These are phyloP conservation scores for Sebastes trivittatus DNA, from an alignment of 2,797 vertebrate genomes.

Conservation along the genomic window DNA sequence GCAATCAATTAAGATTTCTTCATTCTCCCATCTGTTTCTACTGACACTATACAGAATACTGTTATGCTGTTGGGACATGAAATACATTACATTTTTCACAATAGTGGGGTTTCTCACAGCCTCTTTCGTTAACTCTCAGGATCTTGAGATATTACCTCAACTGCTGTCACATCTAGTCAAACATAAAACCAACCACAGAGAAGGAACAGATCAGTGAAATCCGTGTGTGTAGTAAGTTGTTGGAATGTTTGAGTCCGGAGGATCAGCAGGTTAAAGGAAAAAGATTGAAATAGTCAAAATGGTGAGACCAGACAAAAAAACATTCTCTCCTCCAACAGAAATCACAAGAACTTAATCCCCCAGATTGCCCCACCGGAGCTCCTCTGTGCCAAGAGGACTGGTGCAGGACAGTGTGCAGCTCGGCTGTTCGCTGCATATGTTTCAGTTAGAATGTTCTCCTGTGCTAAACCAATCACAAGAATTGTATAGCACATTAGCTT, in stretches of 20 bases:
- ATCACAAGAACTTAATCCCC: background rate
- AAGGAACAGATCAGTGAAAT: background rate
- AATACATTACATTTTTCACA: background rate
- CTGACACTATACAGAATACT: background rate
- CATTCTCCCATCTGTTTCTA: background rate
- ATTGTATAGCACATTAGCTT: background rate
- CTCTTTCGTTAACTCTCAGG: background rate
- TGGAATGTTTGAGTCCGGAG: background rate
- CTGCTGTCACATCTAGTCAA: background rate
- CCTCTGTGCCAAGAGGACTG: background rate
- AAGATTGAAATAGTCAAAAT: background rate
- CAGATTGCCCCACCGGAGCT: background rate
- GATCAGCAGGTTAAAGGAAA: background rate
- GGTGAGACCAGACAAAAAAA: background rate
- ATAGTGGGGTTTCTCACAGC: background rate
- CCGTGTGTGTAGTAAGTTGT: too few relatives aligned
- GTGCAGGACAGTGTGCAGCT: background rate
- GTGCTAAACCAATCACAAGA: background rate
- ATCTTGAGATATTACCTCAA: background rate
- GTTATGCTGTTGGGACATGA: background rate
- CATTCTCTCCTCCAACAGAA: background rate
- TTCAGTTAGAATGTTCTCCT: background rate
- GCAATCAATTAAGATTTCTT: background rate
- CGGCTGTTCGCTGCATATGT: background rate
- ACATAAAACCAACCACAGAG: background rate